These are phyloP conservation scores for Hylaeus anthracinus DNA, from an alignment of 1,140 invertebrate species.

Conservation along the genomic window DNA sequence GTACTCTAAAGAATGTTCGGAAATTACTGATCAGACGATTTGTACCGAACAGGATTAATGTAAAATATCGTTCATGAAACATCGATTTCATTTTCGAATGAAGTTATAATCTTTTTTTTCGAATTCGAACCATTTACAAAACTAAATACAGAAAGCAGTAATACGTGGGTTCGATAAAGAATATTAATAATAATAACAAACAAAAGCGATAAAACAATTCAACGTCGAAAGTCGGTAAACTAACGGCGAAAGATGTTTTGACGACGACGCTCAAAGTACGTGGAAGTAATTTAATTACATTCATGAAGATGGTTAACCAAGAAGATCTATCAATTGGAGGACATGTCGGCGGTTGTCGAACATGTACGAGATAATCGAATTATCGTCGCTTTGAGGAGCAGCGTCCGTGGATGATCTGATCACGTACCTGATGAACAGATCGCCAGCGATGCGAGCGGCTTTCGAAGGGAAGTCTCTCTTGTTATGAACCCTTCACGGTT, in stretches of 20 bases:
- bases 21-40: background rate
- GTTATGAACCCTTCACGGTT: constrained; percentile 65
- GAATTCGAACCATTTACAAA: too few relatives aligned
- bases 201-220: too few relatives aligned
- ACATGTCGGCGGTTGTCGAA: constrained; percentile 78
- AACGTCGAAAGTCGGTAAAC: background rate
- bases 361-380: constrained; percentile 79
- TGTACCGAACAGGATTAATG: background rate
- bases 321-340: constrained; percentile 53
- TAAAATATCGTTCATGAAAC: too few relatives aligned
- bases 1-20: too few relatives aligned
- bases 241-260: background rate
- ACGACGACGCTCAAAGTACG: background rate
- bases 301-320: constrained; percentile 50
- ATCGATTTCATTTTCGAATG: too few relatives aligned
- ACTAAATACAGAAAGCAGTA: too few relatives aligned
- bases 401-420: constrained; percentile 80
- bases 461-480: constrained; percentile 70
- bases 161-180: too few relatives aligned
- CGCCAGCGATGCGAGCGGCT: constrained; percentile 78
- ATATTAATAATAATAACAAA: too few relatives aligned
- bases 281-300: constrained; percentile 36
- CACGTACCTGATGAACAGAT: constrained; percentile 78
- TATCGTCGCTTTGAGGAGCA: constrained; percentile 81
- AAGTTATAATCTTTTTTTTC: too few relatives aligned